Percentiles rank a stretch among this genome's conserved stretches.
These are phyloP conservation scores for Plebejus argus DNA, from an alignment of 2,888 invertebrate species.

Conservation along the genomic window DNA sequence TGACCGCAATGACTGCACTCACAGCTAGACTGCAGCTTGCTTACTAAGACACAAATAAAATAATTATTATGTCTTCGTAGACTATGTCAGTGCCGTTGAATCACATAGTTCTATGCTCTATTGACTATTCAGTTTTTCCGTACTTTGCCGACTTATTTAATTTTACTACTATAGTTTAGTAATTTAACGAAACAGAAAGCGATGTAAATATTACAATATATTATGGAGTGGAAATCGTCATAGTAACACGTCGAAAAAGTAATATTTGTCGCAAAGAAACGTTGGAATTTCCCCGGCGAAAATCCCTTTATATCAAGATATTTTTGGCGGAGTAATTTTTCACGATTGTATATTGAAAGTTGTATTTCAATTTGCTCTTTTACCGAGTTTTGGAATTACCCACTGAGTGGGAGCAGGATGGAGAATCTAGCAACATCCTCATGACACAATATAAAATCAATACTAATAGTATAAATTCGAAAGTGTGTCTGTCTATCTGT, in stretches of 20 bases:
- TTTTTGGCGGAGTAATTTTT: slow-evolving; percentile 14
- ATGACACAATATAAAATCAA: too few species aligned
- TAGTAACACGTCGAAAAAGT: slow-evolving; percentile 3
- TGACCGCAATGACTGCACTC: too few species aligned
- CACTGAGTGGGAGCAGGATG: not conserved
- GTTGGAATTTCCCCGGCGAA: not conserved
- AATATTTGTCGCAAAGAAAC: slow-evolving; percentile 9
- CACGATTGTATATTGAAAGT: not conserved
- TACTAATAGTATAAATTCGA: too few species aligned
- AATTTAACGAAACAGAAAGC: not conserved
- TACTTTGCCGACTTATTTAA: too few species aligned
- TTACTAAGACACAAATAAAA: too few species aligned
- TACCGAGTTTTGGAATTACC: not conserved
- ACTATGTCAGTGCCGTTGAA: too few species aligned
- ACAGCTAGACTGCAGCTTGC: too few species aligned
- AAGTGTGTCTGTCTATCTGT: too few species aligned
- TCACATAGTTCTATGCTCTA: too few species aligned
- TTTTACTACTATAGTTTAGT: not conserved
- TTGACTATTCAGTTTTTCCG: too few species aligned
- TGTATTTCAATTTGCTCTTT: slow-evolving; percentile 8
- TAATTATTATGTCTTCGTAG: too few species aligned
- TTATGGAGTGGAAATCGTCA: not conserved
- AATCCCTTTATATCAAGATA: slow-evolving; percentile 21
- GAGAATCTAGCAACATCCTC: too few species aligned
- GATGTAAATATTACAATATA: not conserved